These are phyloP conservation scores for Tamias sibiricus DNA, from an alignment of 2,113 vertebrate genomes.

Conservation along the genomic window DNA sequence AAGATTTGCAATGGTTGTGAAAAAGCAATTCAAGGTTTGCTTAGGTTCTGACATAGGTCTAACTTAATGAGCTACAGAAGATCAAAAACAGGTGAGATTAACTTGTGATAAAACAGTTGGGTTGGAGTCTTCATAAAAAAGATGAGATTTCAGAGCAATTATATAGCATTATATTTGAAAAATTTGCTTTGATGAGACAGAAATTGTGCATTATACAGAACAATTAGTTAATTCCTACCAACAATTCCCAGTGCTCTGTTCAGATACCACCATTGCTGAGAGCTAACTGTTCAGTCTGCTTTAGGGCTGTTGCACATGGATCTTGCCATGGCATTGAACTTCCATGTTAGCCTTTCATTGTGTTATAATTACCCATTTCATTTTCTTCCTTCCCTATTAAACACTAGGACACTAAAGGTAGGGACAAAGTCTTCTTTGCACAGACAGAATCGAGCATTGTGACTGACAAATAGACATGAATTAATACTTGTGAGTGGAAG, in stretches of 20 bases:
- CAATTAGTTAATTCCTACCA: neutral
- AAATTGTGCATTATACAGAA: neutral
- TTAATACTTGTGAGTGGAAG: neutral
- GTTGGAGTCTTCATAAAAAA: neutral
- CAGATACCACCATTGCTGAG: neutral
- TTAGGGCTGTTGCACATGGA: neutral
- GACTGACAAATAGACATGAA: neutral
- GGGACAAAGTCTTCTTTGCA: neutral
- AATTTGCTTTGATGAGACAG: neutral
- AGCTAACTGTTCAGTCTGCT: neutral
- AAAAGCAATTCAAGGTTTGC: neutral
- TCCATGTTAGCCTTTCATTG: neutral
- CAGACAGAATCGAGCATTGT: neutral
- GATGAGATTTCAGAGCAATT: neutral
- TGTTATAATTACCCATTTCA: neutral
- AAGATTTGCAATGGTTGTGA: neutral
- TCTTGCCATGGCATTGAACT: neutral
- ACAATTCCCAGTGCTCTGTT: neutral
- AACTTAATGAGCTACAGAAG: neutral
- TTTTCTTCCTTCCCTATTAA: neutral
- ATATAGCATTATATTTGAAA: neutral
- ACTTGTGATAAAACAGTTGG: neutral
- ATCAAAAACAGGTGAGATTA: neutral
- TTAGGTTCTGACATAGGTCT: neutral
- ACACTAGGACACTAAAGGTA: neutral